A percentile compares a stretch with the other conserved stretches of the same genome.
phyloP scores from a whole-genome alignment of 2,797 vertebrate species.

The Pseudochromis fuscus region DNA sequence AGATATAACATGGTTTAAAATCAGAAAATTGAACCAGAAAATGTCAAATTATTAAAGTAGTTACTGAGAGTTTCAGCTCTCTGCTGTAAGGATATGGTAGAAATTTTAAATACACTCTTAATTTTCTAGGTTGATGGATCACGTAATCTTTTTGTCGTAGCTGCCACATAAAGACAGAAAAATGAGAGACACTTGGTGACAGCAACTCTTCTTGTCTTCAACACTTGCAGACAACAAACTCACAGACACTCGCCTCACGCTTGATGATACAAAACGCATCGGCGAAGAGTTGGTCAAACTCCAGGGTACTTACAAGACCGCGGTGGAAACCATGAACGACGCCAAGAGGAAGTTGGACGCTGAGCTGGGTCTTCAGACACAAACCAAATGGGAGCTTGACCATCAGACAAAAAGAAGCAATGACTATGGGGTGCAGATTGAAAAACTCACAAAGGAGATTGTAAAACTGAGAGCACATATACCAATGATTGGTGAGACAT shows the following conservation, averaged over 20 bases:
- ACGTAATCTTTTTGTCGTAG: too few relatives aligned
- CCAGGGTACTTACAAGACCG: constrained; percentile 23
- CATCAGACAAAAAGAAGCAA: constrained; percentile 51
- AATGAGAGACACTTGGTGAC: background rate
- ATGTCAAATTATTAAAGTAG: too few relatives aligned
- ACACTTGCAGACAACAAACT: constrained; percentile 51
- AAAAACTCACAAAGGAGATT: background rate
- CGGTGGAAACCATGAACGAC: background rate
- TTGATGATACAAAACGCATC: constrained; percentile 18
- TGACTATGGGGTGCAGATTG: constrained; percentile 13
- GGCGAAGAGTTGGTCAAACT: constrained; percentile 30
- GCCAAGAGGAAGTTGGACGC: constrained; percentile 25
- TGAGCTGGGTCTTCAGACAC: constrained; percentile 22
- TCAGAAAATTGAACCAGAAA: too few relatives aligned
- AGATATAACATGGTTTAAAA: too few relatives aligned
- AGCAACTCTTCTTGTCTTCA: constrained; percentile 6
- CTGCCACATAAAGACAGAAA: background rate
- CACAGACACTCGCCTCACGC: constrained; percentile 21
- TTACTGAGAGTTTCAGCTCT: too few relatives aligned
- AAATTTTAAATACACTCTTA: too few relatives aligned
- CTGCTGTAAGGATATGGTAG: too few relatives aligned
- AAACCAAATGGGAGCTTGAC: constrained; percentile 58
- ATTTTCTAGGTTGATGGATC: too few relatives aligned
- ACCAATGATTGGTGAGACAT: constrained; percentile 39
- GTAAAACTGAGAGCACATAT: constrained; percentile 12